Evolutionary conservation across 2,888 invertebrate genomes (phyloP).

Genomic region (Sisyra nigra): DNA sequence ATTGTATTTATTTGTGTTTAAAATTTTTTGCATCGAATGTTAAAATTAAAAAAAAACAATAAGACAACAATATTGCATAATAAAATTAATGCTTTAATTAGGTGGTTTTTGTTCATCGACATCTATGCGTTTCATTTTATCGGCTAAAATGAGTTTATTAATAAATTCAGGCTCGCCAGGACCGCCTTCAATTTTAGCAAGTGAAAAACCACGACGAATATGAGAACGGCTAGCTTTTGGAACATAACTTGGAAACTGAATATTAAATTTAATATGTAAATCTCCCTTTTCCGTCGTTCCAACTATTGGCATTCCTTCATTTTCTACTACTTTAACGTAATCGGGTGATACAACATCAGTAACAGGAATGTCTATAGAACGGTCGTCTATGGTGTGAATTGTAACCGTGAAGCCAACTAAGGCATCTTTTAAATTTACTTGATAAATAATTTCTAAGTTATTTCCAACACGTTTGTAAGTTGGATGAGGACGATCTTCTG

Average conservation of each 20-base stretch:
- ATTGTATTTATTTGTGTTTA: no score
- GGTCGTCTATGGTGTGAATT: constrained; percentile 51
- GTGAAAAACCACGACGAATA: constrained; percentile 22
- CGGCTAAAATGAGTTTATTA: constrained; percentile 26
- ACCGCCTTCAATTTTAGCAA: constrained; percentile 23
- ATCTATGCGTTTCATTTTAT: constrained; percentile 27
- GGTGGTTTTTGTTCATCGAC: constrained; percentile 21
- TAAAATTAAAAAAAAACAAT: no score
- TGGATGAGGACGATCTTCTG: constrained; percentile 53
- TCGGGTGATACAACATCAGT: constrained; percentile 55
- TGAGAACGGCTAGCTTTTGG: constrained; percentile 29
- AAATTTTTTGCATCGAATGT: no score
- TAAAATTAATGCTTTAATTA: neutral
- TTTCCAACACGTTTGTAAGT: constrained; percentile 46
- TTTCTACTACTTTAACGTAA: constrained; percentile 48
- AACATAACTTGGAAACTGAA: constrained; percentile 37
- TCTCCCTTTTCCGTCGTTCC: constrained; percentile 47
- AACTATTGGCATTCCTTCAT: constrained; percentile 57
- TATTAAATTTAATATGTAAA: constrained; percentile 49
- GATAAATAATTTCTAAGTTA: constrained; percentile 43
- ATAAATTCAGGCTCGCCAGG: constrained; percentile 23
- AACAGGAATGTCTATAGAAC: constrained; percentile 48
- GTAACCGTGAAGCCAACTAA: constrained; percentile 46
- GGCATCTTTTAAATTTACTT: constrained; percentile 50
- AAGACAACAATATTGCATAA: neutral